Conservation (phyloP, 2,888 invertebrate genomes). For the Drosophila diplacantha region DNA sequence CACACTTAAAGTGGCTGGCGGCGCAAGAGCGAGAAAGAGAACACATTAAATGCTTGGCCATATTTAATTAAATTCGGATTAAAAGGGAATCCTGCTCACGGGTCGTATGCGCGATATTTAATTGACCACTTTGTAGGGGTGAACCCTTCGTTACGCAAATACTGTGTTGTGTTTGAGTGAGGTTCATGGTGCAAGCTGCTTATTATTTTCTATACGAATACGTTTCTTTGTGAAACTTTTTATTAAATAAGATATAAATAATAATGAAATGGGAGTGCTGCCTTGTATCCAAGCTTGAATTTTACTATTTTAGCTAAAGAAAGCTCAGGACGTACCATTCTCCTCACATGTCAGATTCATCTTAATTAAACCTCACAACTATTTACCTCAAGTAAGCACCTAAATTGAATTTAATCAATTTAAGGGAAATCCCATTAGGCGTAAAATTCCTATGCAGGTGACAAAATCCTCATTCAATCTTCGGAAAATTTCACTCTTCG, state of each 20-base stretch:
- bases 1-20: slow-evolving; percentile 13
- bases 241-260: not conserved
- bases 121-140: slow-evolving; percentile 12
- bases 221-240: not conserved
- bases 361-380: slow-evolving; percentile 4
- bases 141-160: slow-evolving; percentile 2
- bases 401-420: not conserved
- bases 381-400: not conserved
- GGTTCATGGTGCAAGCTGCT: not conserved
- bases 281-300: no score
- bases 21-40: not conserved
- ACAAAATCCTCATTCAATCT: not conserved
- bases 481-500: not conserved
- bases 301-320: not conserved
- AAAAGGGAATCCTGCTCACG: slow-evolving; percentile 12
- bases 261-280: not conserved
- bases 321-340: not conserved
- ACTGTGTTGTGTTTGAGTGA: not conserved
- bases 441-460: not conserved
- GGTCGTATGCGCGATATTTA: slow-evolving; percentile 31
- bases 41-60: slow-evolving; percentile 10
- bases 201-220: not conserved
- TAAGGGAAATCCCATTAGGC: not conserved
- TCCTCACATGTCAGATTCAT: not conserved
- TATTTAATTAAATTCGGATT: slow-evolving; percentile 33